A percentile compares a stretch with the other conserved stretches of the same genome.
Conservation (phyloP, 37 sponge, comb jelly and placozoan genomes). For the Mnemiopsis leidyi region DNA sequence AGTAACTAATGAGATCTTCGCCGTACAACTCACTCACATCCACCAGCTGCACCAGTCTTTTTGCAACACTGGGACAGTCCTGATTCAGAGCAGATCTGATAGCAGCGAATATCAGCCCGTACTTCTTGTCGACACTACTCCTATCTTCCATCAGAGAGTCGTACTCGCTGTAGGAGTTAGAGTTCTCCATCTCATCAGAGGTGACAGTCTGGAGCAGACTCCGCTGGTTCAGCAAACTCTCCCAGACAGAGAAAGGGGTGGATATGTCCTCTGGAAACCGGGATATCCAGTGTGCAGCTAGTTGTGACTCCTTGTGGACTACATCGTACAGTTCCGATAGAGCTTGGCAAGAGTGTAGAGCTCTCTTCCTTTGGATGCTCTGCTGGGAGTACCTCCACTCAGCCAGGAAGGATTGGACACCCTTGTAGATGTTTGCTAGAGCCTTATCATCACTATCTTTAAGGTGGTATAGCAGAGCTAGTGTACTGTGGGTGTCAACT, state of each 20-base stretch:
- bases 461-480: background rate
- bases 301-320: background rate
- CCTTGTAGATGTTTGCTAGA: conserved; percentile 1
- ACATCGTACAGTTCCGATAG: background rate
- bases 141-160: conserved; percentile 12
- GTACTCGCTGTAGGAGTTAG: background rate
- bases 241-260: background rate
- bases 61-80: background rate
- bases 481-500: background rate
- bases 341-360: background rate
- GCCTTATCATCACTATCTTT: background rate
- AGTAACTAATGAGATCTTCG: background rate
- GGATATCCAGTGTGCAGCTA: background rate
- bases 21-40: background rate
- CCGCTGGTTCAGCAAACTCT: conserved; percentile 8
- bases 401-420: background rate
- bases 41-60: background rate
- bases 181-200: background rate
- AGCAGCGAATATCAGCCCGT: conserved; percentile 2
- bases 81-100: background rate
- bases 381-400: conserved; percentile 27
- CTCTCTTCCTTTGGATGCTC: background rate
- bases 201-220: background rate
- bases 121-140: background rate
- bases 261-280: background rate